Evolutionary conservation across 2,797 vertebrate genomes (phyloP).

Genomic region (Gambelia wislizenii): DNA sequence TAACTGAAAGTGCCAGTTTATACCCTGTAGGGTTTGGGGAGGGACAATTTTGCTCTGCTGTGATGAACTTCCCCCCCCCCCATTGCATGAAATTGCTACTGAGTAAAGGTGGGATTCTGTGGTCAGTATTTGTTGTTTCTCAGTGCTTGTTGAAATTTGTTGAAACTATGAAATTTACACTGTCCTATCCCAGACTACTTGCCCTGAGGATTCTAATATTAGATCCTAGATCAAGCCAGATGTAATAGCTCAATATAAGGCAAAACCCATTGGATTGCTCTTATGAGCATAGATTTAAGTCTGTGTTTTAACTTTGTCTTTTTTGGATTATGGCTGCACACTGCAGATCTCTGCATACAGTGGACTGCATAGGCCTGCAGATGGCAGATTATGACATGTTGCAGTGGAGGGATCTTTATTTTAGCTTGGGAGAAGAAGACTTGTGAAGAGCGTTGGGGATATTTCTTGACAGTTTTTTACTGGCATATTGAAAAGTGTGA

Average conservation of each 20-base stretch:
- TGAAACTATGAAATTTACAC: not conserved
- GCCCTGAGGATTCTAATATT: not conserved
- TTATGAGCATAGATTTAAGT: not conserved
- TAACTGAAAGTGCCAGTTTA: not conserved
- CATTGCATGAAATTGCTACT: not conserved
- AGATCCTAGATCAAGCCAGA: not conserved
- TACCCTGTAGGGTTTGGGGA: not conserved
- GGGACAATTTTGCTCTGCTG: not conserved
- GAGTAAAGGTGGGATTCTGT: not conserved
- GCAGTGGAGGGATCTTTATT: not conserved
- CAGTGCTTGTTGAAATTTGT: not conserved
- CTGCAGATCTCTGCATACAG: not conserved
- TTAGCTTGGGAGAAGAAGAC: not conserved
- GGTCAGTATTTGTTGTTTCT: no score
- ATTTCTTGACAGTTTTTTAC: not conserved
- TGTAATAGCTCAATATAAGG: not conserved
- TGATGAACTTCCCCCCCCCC: no score
- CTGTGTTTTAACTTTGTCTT: not conserved
- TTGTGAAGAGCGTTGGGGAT: not conserved
- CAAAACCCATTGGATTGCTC: not conserved
- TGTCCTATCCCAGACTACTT: not conserved
- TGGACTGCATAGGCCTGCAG: not conserved
- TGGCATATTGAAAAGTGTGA: not conserved
- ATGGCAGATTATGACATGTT: not conserved
- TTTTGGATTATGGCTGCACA: not conserved